phyloP scores from a whole-genome alignment of 2,113 vertebrate genomes.

The Macrotis lagotis region DNA sequence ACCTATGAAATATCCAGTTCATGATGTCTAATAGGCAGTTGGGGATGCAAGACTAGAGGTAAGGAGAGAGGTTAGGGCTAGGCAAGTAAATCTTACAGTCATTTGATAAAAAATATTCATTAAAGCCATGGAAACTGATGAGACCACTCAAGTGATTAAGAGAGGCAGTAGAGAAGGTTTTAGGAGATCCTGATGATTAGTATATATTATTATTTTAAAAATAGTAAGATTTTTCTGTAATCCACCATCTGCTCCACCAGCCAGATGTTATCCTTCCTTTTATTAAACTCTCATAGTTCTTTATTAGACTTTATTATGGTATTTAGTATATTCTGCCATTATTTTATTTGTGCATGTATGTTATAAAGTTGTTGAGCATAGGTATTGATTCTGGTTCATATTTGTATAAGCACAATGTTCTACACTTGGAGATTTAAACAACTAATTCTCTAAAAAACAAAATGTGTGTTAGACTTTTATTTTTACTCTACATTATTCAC shows the following conservation, averaged over 20 bases:
- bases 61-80: background rate
- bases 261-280: background rate
- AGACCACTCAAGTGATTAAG: background rate
- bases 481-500: background rate
- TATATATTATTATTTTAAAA: background rate
- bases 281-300: background rate
- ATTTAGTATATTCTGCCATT: background rate
- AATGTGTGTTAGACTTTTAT: background rate
- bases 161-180: background rate
- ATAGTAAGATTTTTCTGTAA: background rate
- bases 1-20: background rate
- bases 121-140: background rate
- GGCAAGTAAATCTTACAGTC: background rate
- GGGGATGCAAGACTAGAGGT: background rate
- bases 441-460: background rate
- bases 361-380: background rate
- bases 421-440: background rate
- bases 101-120: background rate
- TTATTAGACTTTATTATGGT: background rate
- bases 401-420: background rate
- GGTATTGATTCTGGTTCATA: background rate
- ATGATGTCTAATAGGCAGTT: background rate
- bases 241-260: background rate
- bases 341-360: background rate
- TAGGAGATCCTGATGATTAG: background rate